These are phyloP conservation scores for Labeo calbasu DNA, from an alignment of 2,797 vertebrate species.

Conservation along the genomic window DNA sequence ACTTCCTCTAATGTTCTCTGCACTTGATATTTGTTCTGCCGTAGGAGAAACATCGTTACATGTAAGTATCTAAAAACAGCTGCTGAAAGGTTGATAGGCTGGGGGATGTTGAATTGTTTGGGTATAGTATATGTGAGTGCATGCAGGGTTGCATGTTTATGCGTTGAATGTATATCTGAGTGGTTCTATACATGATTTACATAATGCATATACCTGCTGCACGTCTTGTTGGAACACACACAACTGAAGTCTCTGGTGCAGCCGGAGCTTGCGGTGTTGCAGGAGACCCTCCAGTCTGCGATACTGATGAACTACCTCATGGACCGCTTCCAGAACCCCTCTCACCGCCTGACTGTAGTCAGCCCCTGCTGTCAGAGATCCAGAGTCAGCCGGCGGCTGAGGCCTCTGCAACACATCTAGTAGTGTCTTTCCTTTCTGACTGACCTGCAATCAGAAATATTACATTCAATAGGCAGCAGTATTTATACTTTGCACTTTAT, in stretches of 20 bases:
- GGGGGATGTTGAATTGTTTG: not conserved
- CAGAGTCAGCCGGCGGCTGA: conserved; percentile 82
- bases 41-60: conserved; percentile 16
- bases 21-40: conserved; percentile 9
- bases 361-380: conserved; percentile 85
- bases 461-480: not conserved
- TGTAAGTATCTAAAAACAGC: conserved; percentile 10
- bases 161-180: not conserved
- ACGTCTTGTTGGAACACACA: conserved; percentile 98
- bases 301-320: conserved; percentile 90
- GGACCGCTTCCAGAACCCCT: conserved; percentile 91
- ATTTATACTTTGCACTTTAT: no score
- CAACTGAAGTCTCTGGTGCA: conserved; percentile 96
- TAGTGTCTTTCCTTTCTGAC: conserved; percentile 94
- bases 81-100: conserved; percentile 11
- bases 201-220: conserved; percentile 84
- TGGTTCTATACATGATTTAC: not conserved
- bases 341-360: conserved; percentile 93
- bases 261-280: conserved; percentile 94
- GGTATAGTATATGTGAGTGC: not conserved
- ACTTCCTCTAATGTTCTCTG: conserved; percentile 37
- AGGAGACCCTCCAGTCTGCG: conserved; percentile 89
- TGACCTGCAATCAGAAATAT: conserved; percentile 80
- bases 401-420: conserved; percentile 92
- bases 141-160: not conserved